Evolutionary conservation across 2,113 vertebrate genomes (phyloP), one percentile per base, ranked within the genome.

Genomic region (Pituophis catenifer): DNA sequence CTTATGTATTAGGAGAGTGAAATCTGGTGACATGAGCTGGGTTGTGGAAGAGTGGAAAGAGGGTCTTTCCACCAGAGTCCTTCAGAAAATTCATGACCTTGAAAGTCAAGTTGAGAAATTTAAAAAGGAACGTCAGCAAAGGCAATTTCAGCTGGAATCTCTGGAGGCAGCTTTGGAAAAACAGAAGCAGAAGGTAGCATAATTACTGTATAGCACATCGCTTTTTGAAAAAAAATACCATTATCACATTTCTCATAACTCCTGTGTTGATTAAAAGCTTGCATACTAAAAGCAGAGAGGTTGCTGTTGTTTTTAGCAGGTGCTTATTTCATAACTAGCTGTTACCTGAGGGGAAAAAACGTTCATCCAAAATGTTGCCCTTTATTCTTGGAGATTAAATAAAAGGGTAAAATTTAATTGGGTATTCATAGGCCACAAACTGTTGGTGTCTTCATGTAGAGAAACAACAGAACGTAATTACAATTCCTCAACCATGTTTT

Each of bases 1-100:
- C 0, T 92, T 91, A 65, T 0, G 2, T 91, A 6, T 89, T 89
- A 91, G 95, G 81, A 33, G 8, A 88, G 62, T 11, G 15, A 53
- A 86, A 0, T 0, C 19, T 55, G 93, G 58, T 55, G 94, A 12
- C 54, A 99, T 99, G 99, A 99, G 99, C 95, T 99, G 99, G 98
- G 98, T 97, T 21, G 95, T 98, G 96, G 99, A 99, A 94, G 99
- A 99, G 92, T 99, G 99, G 99, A 99, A 99, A 95, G 98, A 99
- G 97, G 99, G 98, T 21, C 98, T 99, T 92, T 97, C 98, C 50
- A 97, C 96, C 8, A 98, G 98, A 96, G 98, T 98, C 91, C 98
- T 99, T 89, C 99, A 99, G 97, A 99, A 99, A 97, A 98, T 99
- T 96, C 98, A 98, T 59, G 98, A 99, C 96, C 98, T 99, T 88